Evolutionary conservation across 1,140 invertebrate species (phyloP), one percentile per base, ranked within the genome.

Genomic region (Bursaphelenchus mucronatus): DNA sequence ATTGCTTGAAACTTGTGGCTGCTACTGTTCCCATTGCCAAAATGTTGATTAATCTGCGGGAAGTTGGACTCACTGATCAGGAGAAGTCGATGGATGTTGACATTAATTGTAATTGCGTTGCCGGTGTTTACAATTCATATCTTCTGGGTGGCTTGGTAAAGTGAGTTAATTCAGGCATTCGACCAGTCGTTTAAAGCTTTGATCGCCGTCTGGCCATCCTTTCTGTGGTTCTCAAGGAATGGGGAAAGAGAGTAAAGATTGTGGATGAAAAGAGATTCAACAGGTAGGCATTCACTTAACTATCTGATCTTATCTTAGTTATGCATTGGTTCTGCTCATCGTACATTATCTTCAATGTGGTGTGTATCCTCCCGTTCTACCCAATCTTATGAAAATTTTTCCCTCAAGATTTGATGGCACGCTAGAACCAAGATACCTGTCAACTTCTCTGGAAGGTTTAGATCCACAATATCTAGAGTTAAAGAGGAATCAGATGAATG

Each of bases 321-420:
- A 74, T 39, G 66, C 92, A n/a, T 84, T 95, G 55, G 89, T 89
- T 9, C 85, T 97, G 43, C 94, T 97, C 92, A 89, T 96, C 39
- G 88, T 97, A 69, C 91, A 97, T 84, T 97, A 90, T 83, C 85
- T 98, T 64, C 94, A 97, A 83, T 90, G 89, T 89, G 86, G 87
- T 87, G 87, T 79, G 46, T 9, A 56, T 19, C 78, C 78, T 0
- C 79, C 78, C 0, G 66, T 80, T n/a, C 53, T 80, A 17, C 78
- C 78, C 0, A 80, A 81, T 64, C 54, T 80, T 9, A 73, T 75
- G 10, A 51, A 45, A 10, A 6, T 79, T 1, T 66, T 55, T 40
- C 69, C 71, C 3, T 43, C 68, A 5, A 15, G 39, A 8, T 78
- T 79, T 47, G 65, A 61, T 39, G 63, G 52, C 21, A 67, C 43